phyloP scores from a whole-genome alignment of 2,888 invertebrate genomes.

The Brachyptera risi region DNA sequence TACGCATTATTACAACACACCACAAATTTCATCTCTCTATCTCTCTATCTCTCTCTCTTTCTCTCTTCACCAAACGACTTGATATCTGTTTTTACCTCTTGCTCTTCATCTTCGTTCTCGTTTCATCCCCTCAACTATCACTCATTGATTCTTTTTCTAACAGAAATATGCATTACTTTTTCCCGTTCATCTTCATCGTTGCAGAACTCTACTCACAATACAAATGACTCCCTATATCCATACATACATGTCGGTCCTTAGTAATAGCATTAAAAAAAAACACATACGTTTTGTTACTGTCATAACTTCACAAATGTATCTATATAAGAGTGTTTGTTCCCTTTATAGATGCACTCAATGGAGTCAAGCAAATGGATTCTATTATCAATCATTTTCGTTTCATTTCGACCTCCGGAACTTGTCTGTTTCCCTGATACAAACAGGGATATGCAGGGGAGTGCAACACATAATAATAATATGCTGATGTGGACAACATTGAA shows the following conservation, averaged over 20 bases:
- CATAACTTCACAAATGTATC: constrained; percentile 24
- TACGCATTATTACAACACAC: too few species aligned
- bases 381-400: constrained; percentile 20
- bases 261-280: constrained; percentile 29
- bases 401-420: constrained; percentile 15
- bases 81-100: constrained; percentile 18
- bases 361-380: constrained; percentile 17
- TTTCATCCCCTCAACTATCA: constrained; percentile 9
- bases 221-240: constrained; percentile 25
- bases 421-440: background rate
- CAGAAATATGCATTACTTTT: background rate
- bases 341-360: constrained; percentile 14
- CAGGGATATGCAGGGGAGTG: too few species aligned
- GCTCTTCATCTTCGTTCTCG: background rate
- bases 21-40: too few species aligned
- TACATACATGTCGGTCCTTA: background rate
- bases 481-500: constrained; percentile 1
- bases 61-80: too few species aligned
- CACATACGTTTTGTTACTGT: constrained; percentile 27
- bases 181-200: constrained; percentile 18
- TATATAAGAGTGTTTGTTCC: constrained; percentile 16
- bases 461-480: background rate
- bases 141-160: constrained; percentile 8
- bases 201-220: constrained; percentile 22
- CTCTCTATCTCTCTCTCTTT: too few species aligned